Evolutionary conservation across 2,797 vertebrate genomes (phyloP).

Genomic region (Takifugu rubripes): DNA sequence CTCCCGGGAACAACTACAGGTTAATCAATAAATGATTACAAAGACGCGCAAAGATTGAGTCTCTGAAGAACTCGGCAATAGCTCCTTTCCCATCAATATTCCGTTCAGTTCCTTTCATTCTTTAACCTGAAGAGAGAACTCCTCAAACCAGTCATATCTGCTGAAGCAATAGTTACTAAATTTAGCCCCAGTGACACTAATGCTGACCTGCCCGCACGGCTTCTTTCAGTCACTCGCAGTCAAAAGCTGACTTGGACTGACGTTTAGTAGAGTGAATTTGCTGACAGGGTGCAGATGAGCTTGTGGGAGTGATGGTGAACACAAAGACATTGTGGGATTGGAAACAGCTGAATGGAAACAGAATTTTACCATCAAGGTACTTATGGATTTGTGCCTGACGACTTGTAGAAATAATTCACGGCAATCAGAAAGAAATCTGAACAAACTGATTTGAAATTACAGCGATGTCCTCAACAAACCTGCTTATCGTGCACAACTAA

Average conservation of each 20-base stretch:
- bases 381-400: slow-evolving; percentile 12
- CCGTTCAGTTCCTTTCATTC: slow-evolving; percentile 18
- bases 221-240: slow-evolving; percentile 54
- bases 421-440: background rate
- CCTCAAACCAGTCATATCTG: slow-evolving; percentile 31
- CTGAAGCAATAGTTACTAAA: slow-evolving; percentile 40
- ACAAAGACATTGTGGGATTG: slow-evolving; percentile 4
- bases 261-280: slow-evolving; percentile 15
- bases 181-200: slow-evolving; percentile 33
- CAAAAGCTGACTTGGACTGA: slow-evolving; percentile 16
- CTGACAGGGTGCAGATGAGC: slow-evolving; percentile 30
- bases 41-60: background rate
- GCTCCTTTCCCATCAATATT: slow-evolving; percentile 10
- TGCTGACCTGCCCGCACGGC: slow-evolving; percentile 15
- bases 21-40: slow-evolving; percentile 17
- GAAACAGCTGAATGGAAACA: slow-evolving; percentile 25
- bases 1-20: background rate
- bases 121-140: slow-evolving; percentile 21
- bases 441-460: slow-evolving; percentile 12
- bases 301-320: slow-evolving; percentile 8
- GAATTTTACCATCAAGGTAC: slow-evolving; percentile 7
- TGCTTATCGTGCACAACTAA: slow-evolving; percentile 23
- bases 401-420: slow-evolving; percentile 5
- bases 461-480: slow-evolving; percentile 13
- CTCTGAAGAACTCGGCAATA: background rate